Evolutionary conservation across 2,888 invertebrate genomes (phyloP).

Genomic region (Neoaliturus tenellus): DNA sequence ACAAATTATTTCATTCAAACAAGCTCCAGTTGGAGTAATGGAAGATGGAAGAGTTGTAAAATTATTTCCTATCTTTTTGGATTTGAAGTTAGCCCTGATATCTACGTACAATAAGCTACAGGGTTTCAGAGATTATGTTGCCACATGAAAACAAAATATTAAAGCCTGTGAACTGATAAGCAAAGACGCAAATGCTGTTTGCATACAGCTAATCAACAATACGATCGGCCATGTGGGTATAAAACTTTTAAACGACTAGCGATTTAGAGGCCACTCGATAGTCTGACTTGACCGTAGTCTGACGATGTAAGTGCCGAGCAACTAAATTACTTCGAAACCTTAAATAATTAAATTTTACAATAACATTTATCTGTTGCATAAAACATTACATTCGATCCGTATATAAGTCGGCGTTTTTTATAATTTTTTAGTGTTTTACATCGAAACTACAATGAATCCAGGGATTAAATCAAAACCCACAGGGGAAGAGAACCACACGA

Average conservation of each 20-base stretch:
- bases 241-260: background rate
- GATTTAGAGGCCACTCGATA: background rate
- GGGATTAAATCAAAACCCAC: background rate
- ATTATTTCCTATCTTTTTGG: too few species aligned
- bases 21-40: too few species aligned
- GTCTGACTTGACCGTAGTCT: background rate
- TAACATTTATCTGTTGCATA: too few species aligned
- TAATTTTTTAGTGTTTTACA: background rate
- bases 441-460: background rate
- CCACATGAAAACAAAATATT: background rate
- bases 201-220: background rate
- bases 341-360: too few species aligned
- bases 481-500: background rate
- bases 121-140: background rate
- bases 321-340: background rate
- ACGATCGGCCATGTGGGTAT: slow-evolving; percentile 3
- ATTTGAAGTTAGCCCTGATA: too few species aligned
- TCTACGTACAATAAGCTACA: too few species aligned
- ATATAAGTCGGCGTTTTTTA: background rate
- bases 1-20: too few species aligned
- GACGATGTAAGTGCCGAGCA: background rate
- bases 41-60: too few species aligned
- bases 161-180: background rate
- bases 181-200: slow-evolving; percentile 20
- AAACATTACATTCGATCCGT: too few species aligned